Percentiles rank a stretch among this genome's conserved stretches.
Evolutionary conservation across 1,140 invertebrate genomes (phyloP).

Genomic region (Bombyx mandarina): DNA sequence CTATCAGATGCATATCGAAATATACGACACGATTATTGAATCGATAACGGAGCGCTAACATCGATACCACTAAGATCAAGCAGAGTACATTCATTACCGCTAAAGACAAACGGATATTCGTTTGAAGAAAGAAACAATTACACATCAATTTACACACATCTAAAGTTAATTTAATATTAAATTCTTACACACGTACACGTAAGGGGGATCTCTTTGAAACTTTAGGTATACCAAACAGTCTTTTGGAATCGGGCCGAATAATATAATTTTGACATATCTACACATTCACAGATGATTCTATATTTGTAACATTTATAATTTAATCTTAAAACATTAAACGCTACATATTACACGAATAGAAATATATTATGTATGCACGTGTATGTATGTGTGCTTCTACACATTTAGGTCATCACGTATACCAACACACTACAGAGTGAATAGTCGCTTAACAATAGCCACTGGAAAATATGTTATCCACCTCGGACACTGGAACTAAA

Average conservation of each 20-base stretch:
- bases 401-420: not conserved
- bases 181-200: slow-evolving; percentile 24
- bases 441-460: not conserved
- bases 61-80: not conserved
- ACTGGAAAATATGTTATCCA: not conserved
- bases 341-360: slow-evolving; percentile 24
- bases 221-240: slow-evolving; percentile 71
- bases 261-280: slow-evolving; percentile 59
- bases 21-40: too few species aligned
- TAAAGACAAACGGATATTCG: slow-evolving; percentile 48
- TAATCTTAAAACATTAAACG: slow-evolving; percentile 47
- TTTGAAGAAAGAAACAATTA: slow-evolving; percentile 44
- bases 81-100: slow-evolving; percentile 4
- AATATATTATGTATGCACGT: slow-evolving; percentile 11
- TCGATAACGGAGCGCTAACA: too few species aligned
- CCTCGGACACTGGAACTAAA: too few species aligned
- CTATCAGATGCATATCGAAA: too few species aligned
- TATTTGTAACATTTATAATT: slow-evolving; percentile 27
- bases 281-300: slow-evolving; percentile 56
- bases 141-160: slow-evolving; percentile 38
- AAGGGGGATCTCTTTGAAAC: slow-evolving; percentile 24
- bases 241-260: slow-evolving; percentile 68
- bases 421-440: not conserved
- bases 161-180: slow-evolving; percentile 53
- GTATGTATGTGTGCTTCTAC: not conserved